Conservation (phyloP, 2,113 vertebrate genomes). For the Papio anubis region DNA sequence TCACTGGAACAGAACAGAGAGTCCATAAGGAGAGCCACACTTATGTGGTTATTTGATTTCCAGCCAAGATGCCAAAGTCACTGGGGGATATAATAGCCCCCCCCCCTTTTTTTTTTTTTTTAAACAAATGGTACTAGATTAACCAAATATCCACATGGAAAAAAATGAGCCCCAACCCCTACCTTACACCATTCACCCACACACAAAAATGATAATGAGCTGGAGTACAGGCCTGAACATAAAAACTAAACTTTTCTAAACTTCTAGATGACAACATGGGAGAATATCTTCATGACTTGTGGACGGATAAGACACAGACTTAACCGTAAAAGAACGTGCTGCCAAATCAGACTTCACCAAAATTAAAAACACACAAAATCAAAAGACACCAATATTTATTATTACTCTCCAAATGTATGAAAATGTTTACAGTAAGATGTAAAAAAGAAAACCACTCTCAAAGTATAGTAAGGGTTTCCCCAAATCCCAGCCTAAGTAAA, state of each 20-base stretch:
- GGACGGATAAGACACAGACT: not conserved
- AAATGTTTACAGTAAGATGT: not conserved
- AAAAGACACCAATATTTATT: not conserved
- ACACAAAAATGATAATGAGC: not conserved
- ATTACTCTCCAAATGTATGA: not conserved
- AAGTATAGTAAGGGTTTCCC: not conserved
- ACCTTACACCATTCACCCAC: not conserved
- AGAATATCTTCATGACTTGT: not conserved
- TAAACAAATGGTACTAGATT: not conserved
- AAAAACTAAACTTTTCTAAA: not conserved
- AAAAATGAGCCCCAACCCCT: not conserved
- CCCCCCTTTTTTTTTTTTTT: too few species aligned
- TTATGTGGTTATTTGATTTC: not conserved
- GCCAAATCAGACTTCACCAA: not conserved
- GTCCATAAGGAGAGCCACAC: not conserved
- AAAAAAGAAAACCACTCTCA: not conserved
- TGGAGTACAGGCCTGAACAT: not conserved
- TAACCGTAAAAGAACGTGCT: not conserved
- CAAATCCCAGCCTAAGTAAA: not conserved
- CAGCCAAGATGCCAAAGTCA: not conserved
- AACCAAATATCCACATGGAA: not conserved
- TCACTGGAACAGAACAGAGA: not conserved
- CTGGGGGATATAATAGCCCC: not conserved
- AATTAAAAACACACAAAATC: not conserved
- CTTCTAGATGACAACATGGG: not conserved